Percentiles rank a stretch among this genome's conserved stretches.
phyloP scores from a whole-genome alignment of 2,113 vertebrate genomes.

The Ictalurus punctatus region DNA sequence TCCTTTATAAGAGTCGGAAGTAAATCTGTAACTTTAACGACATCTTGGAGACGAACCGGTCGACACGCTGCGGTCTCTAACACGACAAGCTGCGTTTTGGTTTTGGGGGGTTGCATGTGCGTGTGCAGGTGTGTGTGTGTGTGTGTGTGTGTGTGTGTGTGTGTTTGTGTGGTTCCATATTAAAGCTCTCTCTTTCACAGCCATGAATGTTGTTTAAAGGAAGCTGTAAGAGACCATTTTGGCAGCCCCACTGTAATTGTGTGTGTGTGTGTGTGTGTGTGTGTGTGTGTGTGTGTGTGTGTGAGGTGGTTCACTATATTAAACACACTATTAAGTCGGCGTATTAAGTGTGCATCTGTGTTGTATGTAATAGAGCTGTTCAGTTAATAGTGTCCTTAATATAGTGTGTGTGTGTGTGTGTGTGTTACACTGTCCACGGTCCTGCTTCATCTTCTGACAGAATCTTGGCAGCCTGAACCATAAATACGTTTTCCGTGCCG shows the following conservation, averaged over 20 bases:
- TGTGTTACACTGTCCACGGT: slow-evolving; percentile 44
- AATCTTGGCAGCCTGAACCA: slow-evolving; percentile 76
- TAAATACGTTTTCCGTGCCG: slow-evolving; percentile 74
- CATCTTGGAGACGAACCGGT: not conserved
- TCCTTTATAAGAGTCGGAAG: not conserved
- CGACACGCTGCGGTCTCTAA: not conserved
- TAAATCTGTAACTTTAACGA: not conserved
- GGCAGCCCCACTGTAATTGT: not conserved
- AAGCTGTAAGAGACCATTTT: slow-evolving; percentile 2
- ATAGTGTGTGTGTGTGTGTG: slow-evolving; percentile 33
- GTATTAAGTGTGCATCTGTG: not conserved
- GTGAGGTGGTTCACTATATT: slow-evolving; percentile 2
- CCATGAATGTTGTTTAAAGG: slow-evolving; percentile 11
- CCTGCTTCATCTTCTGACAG: slow-evolving; percentile 73
- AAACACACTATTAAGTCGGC: not conserved
- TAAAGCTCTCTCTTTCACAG: slow-evolving; percentile 1
- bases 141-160: not conserved
- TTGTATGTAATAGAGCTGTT: not conserved
- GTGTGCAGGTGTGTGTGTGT: not conserved
- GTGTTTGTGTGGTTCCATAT: not conserved
- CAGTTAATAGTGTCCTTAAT: slow-evolving; percentile 16
- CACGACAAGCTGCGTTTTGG: not conserved
- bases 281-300: slow-evolving; percentile 24
- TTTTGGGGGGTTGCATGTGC: not conserved
- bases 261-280: slow-evolving; percentile 22